Percentiles rank a stretch among this genome's conserved stretches.
phyloP scores from a whole-genome alignment of 1,140 invertebrate species.

The Pseudachorutes palmiensis region DNA sequence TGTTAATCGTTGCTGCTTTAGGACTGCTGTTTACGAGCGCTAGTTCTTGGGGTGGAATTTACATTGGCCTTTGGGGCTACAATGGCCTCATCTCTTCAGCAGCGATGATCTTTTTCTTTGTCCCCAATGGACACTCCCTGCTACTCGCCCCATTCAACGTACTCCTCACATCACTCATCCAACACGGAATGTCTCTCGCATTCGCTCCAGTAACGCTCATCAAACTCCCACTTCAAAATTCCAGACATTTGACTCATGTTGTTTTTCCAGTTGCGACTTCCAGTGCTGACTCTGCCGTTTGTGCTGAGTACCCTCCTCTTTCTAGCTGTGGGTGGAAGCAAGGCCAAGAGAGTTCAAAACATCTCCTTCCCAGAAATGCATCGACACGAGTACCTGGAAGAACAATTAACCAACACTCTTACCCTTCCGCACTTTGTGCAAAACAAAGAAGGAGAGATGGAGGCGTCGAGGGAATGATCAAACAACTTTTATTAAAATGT shows the following conservation, averaged over 20 bases:
- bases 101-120: conserved; percentile 43
- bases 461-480: too few species aligned
- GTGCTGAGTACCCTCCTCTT: conserved; percentile 44
- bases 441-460: not conserved
- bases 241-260: not conserved
- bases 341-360: conserved; percentile 28
- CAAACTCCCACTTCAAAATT: conserved; percentile 2
- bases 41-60: conserved; percentile 22
- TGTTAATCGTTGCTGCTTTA: not conserved
- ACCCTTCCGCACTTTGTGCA: not conserved
- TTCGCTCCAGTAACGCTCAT: conserved; percentile 28
- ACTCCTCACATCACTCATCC: conserved; percentile 42
- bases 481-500: too few species aligned
- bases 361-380: conserved; percentile 44
- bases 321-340: conserved; percentile 40
- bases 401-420: not conserved
- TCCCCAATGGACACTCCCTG: conserved; percentile 43
- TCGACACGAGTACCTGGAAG: conserved; percentile 32
- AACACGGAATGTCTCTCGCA: conserved; percentile 37
- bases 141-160: conserved; percentile 41
- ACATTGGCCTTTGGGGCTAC: conserved; percentile 45
- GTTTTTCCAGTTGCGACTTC: conserved; percentile 38
- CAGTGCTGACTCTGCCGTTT: conserved; percentile 44
- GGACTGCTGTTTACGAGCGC: not conserved
- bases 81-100: conserved; percentile 44